phyloP scores from a whole-genome alignment of 2,797 vertebrate genomes.

The Neosilurus hyrtlii region DNA sequence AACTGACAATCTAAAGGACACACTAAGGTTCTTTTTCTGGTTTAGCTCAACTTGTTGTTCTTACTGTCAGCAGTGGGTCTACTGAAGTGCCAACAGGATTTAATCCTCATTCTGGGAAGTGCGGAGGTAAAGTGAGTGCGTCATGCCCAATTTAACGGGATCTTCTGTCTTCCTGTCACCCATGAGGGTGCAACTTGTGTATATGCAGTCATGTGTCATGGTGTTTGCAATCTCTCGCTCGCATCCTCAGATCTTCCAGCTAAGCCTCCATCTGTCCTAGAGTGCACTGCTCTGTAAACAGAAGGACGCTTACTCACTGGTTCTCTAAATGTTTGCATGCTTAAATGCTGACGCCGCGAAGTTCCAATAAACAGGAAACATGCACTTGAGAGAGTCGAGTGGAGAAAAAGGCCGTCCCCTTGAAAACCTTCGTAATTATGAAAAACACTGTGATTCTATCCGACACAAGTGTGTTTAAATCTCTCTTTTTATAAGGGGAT shows the following conservation, averaged over 20 bases:
- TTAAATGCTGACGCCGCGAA: constrained; percentile 18
- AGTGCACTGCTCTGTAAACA: constrained; percentile 36
- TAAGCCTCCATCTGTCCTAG: constrained; percentile 12
- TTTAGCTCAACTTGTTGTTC: constrained; percentile 15
- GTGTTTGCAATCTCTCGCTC: constrained; percentile 29
- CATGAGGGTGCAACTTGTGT: constrained; percentile 11
- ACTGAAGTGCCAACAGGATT: constrained; percentile 17
- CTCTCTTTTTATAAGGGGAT: background rate
- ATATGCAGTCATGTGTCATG: constrained; percentile 18
- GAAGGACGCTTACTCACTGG: constrained; percentile 35
- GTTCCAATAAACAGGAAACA: constrained; percentile 46
- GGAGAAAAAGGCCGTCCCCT: background rate
- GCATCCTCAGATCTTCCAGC: constrained; percentile 21
- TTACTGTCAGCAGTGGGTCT: background rate
- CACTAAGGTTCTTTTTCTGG: background rate
- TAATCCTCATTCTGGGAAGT: constrained; percentile 19
- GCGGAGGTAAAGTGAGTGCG: constrained; percentile 20
- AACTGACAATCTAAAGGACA: constrained; percentile 1
- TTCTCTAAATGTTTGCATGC: constrained; percentile 47
- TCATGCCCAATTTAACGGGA: constrained; percentile 11
- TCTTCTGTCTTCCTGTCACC: constrained; percentile 27
- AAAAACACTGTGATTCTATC: constrained; percentile 3
- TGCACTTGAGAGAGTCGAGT: constrained; percentile 21
- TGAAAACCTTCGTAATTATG: background rate
- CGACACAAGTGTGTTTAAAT: constrained; percentile 18